Percentiles rank a stretch among this genome's conserved stretches.
These are phyloP conservation scores for Drepanosiphum platanoidis DNA, from an alignment of 2,888 invertebrate genomes.

Conservation along the genomic window DNA sequence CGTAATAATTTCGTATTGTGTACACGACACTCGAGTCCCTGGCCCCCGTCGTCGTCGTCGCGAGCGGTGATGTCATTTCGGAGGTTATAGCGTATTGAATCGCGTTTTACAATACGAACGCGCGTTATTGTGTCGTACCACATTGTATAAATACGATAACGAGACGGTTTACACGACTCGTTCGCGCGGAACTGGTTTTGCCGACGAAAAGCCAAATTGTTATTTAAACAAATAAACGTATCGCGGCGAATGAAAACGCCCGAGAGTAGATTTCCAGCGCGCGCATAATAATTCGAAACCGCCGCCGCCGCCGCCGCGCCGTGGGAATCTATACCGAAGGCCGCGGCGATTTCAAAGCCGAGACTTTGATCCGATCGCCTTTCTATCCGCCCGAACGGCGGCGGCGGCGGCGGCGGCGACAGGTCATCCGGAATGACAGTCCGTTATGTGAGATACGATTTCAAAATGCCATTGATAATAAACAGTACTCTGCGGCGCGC, in stretches of 20 bases:
- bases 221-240: not conserved
- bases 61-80: not conserved
- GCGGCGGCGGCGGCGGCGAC: not conserved
- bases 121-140: not conserved
- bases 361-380: slow-evolving; percentile 21
- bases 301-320: no score
- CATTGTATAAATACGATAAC: not conserved
- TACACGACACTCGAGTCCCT: slow-evolving; percentile 10
- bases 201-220: not conserved
- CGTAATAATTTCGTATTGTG: no score
- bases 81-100: not conserved
- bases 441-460: not conserved
- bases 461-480: not conserved
- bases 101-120: not conserved
- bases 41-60: not conserved
- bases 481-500: not conserved
- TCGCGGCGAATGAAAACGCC: not conserved
- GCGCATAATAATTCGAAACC: slow-evolving; percentile 26
- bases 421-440: slow-evolving; percentile 13
- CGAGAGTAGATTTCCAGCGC: slow-evolving; percentile 7
- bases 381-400: not conserved
- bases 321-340: slow-evolving; percentile 28
- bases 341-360: no score
- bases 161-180: not conserved
- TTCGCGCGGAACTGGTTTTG: not conserved